Evolutionary conservation across 2,888 invertebrate species (phyloP).

Genomic region (Linnaemya vulpina): DNA sequence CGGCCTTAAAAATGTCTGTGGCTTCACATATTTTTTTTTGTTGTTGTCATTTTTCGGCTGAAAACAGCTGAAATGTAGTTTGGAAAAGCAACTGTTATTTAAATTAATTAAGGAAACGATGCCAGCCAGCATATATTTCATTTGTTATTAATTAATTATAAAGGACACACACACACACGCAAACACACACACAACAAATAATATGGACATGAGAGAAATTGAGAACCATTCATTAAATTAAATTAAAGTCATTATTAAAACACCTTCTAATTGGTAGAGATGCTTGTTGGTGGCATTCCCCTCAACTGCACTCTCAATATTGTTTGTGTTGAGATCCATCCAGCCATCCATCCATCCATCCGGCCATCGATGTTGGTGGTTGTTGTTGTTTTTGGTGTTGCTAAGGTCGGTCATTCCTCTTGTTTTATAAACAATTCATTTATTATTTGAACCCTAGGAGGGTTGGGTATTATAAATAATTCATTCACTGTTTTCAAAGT

Average conservation of each 20-base stretch:
- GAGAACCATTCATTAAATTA: slow-evolving; percentile 25
- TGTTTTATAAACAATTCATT: slow-evolving; percentile 35
- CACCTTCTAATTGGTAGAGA: slow-evolving; percentile 63
- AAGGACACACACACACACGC: slow-evolving; percentile 5
- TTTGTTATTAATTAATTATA: slow-evolving; percentile 55
- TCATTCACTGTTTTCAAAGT: slow-evolving; percentile 71
- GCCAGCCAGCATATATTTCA: slow-evolving; percentile 28
- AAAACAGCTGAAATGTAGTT: slow-evolving; percentile 66
- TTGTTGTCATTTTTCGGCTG: slow-evolving; percentile 5
- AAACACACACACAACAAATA: neutral
- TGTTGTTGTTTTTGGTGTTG: slow-evolving; percentile 3
- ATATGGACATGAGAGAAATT: neutral
- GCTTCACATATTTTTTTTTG: neutral
- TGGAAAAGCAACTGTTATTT: slow-evolving; percentile 55
- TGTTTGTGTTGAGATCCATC: slow-evolving; percentile 19
- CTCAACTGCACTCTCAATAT: slow-evolving; percentile 19
- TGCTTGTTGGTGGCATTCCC: slow-evolving; percentile 66
- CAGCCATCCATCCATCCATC: neutral
- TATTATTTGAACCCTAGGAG: slow-evolving; percentile 39
- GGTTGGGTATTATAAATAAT: neutral
- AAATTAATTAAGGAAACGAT: slow-evolving; percentile 62
- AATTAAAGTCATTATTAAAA: slow-evolving; percentile 64
- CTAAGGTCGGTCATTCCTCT: slow-evolving; percentile 31
- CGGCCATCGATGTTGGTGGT: slow-evolving; percentile 20
- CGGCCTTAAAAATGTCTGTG: neutral